phyloP scores from a whole-genome alignment of 2,888 invertebrate genomes.

The Ophion slaviceki region DNA sequence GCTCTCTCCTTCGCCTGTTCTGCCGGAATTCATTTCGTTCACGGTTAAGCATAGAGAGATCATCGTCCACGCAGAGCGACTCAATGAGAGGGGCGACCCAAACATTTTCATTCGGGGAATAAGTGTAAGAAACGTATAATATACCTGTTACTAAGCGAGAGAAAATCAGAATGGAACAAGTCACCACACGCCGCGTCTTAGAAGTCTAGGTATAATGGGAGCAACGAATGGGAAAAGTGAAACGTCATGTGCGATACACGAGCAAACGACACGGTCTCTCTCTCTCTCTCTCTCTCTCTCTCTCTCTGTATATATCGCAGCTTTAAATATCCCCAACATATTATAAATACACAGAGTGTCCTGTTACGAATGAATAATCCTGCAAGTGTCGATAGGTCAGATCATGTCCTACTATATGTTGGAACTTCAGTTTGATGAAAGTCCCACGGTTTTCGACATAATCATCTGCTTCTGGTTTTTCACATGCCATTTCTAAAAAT shows the following conservation, averaged over 20 bases:
- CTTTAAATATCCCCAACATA: constrained; percentile 15
- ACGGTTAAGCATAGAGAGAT: constrained; percentile 43
- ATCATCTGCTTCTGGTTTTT: too few species aligned
- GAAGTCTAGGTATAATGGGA: constrained; percentile 74
- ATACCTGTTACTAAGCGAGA: not conserved
- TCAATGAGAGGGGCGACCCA: constrained; percentile 72
- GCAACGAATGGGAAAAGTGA: constrained; percentile 80
- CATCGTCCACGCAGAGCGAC: constrained; percentile 69
- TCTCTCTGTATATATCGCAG: not conserved
- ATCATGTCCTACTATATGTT: too few species aligned
- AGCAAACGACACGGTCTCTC: constrained; percentile 34
- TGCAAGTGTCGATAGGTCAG: too few species aligned
- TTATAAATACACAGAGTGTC: too few species aligned
- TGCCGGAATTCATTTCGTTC: constrained; percentile 54
- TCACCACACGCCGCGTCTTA: constrained; percentile 70
- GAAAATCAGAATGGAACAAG: constrained; percentile 45
- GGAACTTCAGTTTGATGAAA: too few species aligned
- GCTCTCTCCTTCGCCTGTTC: constrained; percentile 2
- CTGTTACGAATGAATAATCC: too few species aligned
- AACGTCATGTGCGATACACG: constrained; percentile 74
- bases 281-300: too few species aligned
- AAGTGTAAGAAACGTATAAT: constrained; percentile 53
- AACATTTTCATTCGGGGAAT: constrained; percentile 80
- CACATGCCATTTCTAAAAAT: too few species aligned
- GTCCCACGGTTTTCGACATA: too few species aligned